Conservation (phyloP, 1,140 invertebrate species). For the Odontomachus brunneus region DNA sequence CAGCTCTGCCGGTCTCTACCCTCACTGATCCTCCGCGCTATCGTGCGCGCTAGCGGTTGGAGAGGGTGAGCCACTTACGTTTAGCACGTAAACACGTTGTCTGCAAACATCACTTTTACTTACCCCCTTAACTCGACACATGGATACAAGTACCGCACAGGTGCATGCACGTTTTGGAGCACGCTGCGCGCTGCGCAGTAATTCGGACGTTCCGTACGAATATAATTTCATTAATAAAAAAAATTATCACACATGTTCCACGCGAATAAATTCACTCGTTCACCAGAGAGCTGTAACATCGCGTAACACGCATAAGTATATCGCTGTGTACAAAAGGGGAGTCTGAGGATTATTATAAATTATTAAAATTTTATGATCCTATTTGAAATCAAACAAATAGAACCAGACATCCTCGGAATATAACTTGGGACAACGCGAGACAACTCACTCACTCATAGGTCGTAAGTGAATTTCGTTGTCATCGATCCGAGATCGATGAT, state of each 20-base stretch:
- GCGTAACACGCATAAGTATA: background rate
- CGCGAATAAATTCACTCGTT: background rate
- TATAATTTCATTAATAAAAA: slow-evolving; percentile 22
- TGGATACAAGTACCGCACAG: background rate
- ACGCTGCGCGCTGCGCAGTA: background rate
- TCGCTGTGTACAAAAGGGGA: background rate
- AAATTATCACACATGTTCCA: background rate
- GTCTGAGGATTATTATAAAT: background rate
- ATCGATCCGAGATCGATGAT: slow-evolving; percentile 44
- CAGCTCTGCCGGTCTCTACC: slow-evolving; percentile 31
- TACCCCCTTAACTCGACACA: slow-evolving; percentile 61
- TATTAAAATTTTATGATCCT: background rate
- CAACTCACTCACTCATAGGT: background rate
- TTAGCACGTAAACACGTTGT: slow-evolving; percentile 75
- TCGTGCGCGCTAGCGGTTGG: slow-evolving; percentile 41
- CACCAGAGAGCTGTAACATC: too few relatives aligned
- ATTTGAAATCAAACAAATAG: too few relatives aligned
- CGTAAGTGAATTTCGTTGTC: background rate
- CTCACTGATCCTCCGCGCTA: slow-evolving; percentile 48
- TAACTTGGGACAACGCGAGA: slow-evolving; percentile 3
- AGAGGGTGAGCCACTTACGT: slow-evolving; percentile 70
- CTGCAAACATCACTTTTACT: slow-evolving; percentile 78
- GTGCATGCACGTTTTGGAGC: background rate
- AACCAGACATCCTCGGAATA: background rate
- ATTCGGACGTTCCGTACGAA: background rate